Conservation (phyloP, 2,113 vertebrate species). For the Smithornis capensis region DNA sequence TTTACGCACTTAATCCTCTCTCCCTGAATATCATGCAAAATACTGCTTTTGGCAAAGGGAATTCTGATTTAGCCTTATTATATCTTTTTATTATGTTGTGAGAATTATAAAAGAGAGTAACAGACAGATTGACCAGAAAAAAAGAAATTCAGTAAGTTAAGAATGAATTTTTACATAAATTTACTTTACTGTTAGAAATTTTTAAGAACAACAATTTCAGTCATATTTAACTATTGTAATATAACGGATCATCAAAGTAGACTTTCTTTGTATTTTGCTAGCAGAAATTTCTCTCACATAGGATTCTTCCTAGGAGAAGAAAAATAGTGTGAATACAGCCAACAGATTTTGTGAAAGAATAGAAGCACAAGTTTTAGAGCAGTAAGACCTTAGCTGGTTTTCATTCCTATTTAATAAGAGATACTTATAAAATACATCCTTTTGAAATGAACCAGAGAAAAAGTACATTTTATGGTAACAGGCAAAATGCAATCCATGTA, state of each 20-base stretch:
- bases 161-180: constrained; percentile 12
- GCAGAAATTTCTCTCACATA: background rate
- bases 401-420: constrained; percentile 4
- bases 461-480: background rate
- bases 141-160: constrained; percentile 3
- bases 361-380: background rate
- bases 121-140: constrained; percentile 9
- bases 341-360: background rate
- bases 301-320: background rate
- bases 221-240: background rate
- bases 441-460: background rate
- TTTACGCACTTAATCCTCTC: constrained; percentile 10
- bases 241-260: constrained; percentile 1
- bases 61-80: constrained; percentile 34
- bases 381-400: background rate
- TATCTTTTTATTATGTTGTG: constrained; percentile 12
- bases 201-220: background rate
- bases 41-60: constrained; percentile 31
- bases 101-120: constrained; percentile 2
- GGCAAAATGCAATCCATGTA: background rate
- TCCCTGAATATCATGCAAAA: constrained; percentile 20
- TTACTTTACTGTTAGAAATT: constrained; percentile 20
- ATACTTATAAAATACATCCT: background rate
- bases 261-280: background rate
- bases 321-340: background rate